Evolutionary conservation across 2,797 vertebrate species (phyloP).

Genomic region (Hyperoplus lanceolatus): DNA sequence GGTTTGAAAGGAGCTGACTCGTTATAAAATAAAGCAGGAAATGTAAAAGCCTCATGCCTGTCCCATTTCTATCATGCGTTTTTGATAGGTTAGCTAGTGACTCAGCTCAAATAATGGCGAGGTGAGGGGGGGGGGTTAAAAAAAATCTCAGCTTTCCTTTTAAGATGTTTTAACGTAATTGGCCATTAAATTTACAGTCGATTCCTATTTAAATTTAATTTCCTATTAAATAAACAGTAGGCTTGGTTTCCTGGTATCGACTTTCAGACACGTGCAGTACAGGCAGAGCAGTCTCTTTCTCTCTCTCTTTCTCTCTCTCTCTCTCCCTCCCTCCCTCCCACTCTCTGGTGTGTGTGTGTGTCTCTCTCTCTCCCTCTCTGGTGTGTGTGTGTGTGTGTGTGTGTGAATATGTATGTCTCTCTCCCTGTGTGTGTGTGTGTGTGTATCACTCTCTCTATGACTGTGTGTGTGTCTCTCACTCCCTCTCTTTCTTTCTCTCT

Average conservation of each 20-base stretch:
- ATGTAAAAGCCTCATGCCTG: background rate
- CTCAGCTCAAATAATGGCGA: background rate
- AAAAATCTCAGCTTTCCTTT: too few species aligned
- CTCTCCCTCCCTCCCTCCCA: too few species aligned
- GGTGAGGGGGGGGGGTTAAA: too few species aligned
- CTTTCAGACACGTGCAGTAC: slow-evolving; percentile 25
- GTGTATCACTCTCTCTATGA: slow-evolving; percentile 8
- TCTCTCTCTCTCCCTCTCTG: too few species aligned
- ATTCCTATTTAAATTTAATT: slow-evolving; percentile 22
- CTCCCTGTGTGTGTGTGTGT: slow-evolving; percentile 20
- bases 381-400: too few species aligned
- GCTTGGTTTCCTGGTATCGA: slow-evolving; percentile 7
- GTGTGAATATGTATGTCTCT: too few species aligned
- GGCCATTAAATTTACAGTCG: slow-evolving; percentile 44
- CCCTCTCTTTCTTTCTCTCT: too few species aligned
- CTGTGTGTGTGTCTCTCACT: too few species aligned
- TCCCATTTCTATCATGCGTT: background rate
- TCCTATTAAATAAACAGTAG: slow-evolving; percentile 44
- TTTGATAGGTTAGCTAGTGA: too few species aligned
- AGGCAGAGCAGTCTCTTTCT: background rate
- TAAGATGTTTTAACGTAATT: background rate
- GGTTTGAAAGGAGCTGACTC: background rate
- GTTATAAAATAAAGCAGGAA: background rate
- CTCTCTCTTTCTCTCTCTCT: too few species aligned
- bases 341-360: too few species aligned